Base-by-base conservation (phyloP, 2,888 invertebrate genomes). In the Adelphocoris suturalis region DNA sequence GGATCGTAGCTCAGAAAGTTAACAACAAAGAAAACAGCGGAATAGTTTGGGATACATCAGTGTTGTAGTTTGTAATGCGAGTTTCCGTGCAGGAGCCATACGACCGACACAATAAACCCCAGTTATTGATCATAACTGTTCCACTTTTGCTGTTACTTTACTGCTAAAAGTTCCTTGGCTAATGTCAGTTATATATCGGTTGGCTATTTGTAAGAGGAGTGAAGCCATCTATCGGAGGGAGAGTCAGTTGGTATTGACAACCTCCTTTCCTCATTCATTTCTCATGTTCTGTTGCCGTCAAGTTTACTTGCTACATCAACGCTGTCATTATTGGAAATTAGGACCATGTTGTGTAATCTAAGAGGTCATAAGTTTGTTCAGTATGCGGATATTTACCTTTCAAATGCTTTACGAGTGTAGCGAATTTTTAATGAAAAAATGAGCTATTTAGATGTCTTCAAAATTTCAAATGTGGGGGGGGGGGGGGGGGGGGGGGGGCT, bases 61-160 rank as follows among this genome's bases (percentile, higher is more conserved):
- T 37, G 37, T 82, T 52, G 82, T 86, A 85, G 85, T 86, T 86
- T 48, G 86, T 55, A 55, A 86, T 75, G 75, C 47, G 86, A 86
- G 75, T 86, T 85, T 76, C 82, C 75, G 48, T 46, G 48, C 46
- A 2, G 76, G 76, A 48, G 48, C 23, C 28, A 19, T 48, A 68
- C 19, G 48, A 48, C 75, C n/a, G 76, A 86, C 86, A 86, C 86
- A 86, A 86, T 86, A 86, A 86, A 86, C 75, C 68, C 47, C 27
- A 37, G 86, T 86, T 86, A 86, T 86, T 86, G 86, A 86, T 86
- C 86, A 86, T 86, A 86, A 86, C 86, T 86, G 86, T 86, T 86
- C 86, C 86, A 76, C 86, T 55, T 75, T 86, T 76, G 86, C 76
- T 48, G 75, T 48, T 68, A 86, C 37, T 86, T 86, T 86, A 86